Evolutionary conservation across 2,888 invertebrate genomes (phyloP), one percentile per base, ranked within the genome.

Genomic region (Caenorhabditis afra): DNA sequence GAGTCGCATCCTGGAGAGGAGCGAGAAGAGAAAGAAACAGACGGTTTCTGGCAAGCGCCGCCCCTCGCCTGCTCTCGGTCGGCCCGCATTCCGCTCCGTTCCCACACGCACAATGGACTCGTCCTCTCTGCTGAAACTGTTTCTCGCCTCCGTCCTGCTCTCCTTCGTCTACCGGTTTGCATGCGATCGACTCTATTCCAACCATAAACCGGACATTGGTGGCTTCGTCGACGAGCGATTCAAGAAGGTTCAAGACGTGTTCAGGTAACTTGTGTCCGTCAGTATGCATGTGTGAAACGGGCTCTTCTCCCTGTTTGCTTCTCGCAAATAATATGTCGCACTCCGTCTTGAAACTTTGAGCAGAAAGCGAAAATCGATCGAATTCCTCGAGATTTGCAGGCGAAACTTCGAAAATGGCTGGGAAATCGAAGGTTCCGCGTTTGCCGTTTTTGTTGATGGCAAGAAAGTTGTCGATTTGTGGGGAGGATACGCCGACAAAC

Each of bases 321-420:
- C n/a, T 3, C 37, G 53, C 65, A 74, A 58, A 62, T 29, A 71
- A 8, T n/a, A n/a, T n/a, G n/a, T 29, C 29, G 29, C 29, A 5
- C 7, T 29, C 4, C 29, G 29, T 7, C 29, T 29, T 29, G 29
- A 29, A 29, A 29, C 29, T 29, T 29, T 29, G 3, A 3, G 29
- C 29, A 29, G 7, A n/a, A n/a, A n/a, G n/a, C n/a, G 50, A 57
- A 62, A 41, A 41, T 35, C 39, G 20, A 64, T 41, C 16, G 29
- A 29, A 7, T 29, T 29, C 29, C 29, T 8, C 22, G n/a, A 57
- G 14, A 22, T 35, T 82, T 82, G 45, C 57, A 86, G 86, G 47
- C 82, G 79, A 49, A 86, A 86, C 62, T 86, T 86, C 58, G 77
- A 79, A 16, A 85, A 85, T 39, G 86, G 84, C n/a, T 86, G 86